Base-by-base conservation (phyloP, 2,888 invertebrate species). In the Metacarcinus magister region DNA sequence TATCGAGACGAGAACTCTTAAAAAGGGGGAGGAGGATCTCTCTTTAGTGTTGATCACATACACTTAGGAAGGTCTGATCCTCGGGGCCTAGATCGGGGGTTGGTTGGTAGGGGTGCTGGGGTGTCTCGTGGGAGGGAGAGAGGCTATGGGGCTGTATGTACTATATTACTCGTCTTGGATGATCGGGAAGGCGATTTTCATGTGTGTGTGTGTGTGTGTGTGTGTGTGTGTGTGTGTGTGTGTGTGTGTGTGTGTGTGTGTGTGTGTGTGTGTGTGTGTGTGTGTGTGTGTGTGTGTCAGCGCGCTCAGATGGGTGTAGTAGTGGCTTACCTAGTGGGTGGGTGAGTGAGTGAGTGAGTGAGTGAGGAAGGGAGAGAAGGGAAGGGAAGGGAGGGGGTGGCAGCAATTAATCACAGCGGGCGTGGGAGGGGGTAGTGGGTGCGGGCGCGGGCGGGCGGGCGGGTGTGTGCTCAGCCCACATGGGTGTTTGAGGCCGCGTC, bases 401-500 rank as follows among this genome's bases (percentile, higher is more conserved):
- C 19, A 87, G 87, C 43, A 94, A 87, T 87, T 46, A 87, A 94
- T 67, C 67, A 75, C 39, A 75, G 75, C 75, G 94, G 75, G 94
- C 67, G 94, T 43, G 94, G 82, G 94, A 43, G 82, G 28, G 82
- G 43, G 94, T 46, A 67, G 46, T n/a, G 75, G 87, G 46, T 44
- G 82, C n/a, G 67, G 43, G 46, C 2, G 46, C 75, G 32, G 94
- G 82, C 44, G 82, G 82, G 94, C 46, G 48, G 92, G 48, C 46
- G 48, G 92, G 82, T 82, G 82, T 82, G 82, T 95, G 48, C 95
- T 95, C 75, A 75, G 95, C 95, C 95, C 44, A 95, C 95, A 95
- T 82, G 92, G 67, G 28, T 95, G 95, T 95, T 95, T 95, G 95
- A 92, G 92, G 95, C 95, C 92, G 92, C 95, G 95, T 95, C 95